Base-by-base conservation (phyloP, 2,888 invertebrate genomes). In the Barypeithes pellucidus region DNA sequence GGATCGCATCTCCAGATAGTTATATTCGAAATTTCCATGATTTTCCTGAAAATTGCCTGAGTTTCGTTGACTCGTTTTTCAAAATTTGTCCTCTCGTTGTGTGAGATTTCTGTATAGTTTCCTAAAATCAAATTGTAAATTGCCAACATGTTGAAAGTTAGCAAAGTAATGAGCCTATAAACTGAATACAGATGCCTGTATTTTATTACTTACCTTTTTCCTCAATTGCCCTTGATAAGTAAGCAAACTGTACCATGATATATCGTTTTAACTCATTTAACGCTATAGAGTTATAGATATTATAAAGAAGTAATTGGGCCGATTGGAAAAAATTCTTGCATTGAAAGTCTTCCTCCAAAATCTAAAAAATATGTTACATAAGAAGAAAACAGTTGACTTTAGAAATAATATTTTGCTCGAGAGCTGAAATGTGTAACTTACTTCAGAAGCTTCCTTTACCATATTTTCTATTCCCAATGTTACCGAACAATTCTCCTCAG, bases 191-290 rank as follows among this genome's bases (percentile, higher is more conserved):
- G n/a, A n/a, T n/a, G n/a, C n/a, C n/a, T n/a, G n/a, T n/a, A n/a
- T 50, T 4, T 11, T 41, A 29, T 39, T 73, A 8, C 29, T 22
- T 73, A 77, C 78, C 78, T 76, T 63, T 70, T 67, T 77, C 74
- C n/a, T 18, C 36, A 20, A 78, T 29, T 65, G 76, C 41, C 18
- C 62, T 57, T 0, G 73, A 73, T 63, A 79, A 66, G 45, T 79
- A 79, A 12, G 79, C 80, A 66, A 79, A 79, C 84, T 95, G 94
- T 88, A 93, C 91, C 92, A 95, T 93, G 24, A 92, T 90, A 84
- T 92, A 94, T 2, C 94, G 94, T 85, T 95, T 95, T 80, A 95
- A 89, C 86, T 95, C 94, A 0, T 93, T 91, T 24, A 94, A 85
- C 1, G 94, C 90, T 74, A 95, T 90, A 0, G 92, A 90, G 80